Percentiles rank a stretch among this genome's conserved stretches.
These are phyloP conservation scores for Microplitis demolitor DNA, from an alignment of 1,140 invertebrate genomes.

Conservation along the genomic window DNA sequence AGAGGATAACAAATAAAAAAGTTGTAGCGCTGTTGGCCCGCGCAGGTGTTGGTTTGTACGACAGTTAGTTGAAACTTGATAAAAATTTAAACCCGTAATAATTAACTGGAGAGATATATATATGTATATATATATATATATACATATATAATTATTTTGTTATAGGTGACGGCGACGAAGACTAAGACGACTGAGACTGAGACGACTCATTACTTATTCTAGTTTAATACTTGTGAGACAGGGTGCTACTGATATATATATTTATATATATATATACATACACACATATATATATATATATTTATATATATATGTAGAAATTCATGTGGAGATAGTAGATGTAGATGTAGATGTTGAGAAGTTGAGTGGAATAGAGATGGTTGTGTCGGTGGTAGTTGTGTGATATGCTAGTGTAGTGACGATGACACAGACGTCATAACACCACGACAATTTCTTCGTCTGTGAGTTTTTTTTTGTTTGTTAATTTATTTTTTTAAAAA, in stretches of 20 bases:
- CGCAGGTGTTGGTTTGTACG: slow-evolving; percentile 45
- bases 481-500: no score
- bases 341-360: slow-evolving; percentile 23
- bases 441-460: slow-evolving; percentile 39
- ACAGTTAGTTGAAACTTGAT: slow-evolving; percentile 32
- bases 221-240: not conserved
- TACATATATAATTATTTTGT: no score
- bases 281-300: no score
- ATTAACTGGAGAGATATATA: not conserved
- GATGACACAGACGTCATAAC: slow-evolving; percentile 50
- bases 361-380: slow-evolving; percentile 24
- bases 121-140: no score
- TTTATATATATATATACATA: no score
- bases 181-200: no score
- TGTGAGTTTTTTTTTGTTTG: not conserved
- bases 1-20: slow-evolving; percentile 31
- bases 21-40: slow-evolving; percentile 32
- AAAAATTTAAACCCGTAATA: not conserved
- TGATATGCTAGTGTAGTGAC: slow-evolving; percentile 45
- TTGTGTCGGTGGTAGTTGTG: slow-evolving; percentile 31
- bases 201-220: not conserved
- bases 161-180: no score
- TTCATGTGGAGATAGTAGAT: slow-evolving; percentile 31
- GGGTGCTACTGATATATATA: no score
- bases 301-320: no score